Conservation (phyloP, 2,113 vertebrate genomes). For the Ciconia boyciana region DNA sequence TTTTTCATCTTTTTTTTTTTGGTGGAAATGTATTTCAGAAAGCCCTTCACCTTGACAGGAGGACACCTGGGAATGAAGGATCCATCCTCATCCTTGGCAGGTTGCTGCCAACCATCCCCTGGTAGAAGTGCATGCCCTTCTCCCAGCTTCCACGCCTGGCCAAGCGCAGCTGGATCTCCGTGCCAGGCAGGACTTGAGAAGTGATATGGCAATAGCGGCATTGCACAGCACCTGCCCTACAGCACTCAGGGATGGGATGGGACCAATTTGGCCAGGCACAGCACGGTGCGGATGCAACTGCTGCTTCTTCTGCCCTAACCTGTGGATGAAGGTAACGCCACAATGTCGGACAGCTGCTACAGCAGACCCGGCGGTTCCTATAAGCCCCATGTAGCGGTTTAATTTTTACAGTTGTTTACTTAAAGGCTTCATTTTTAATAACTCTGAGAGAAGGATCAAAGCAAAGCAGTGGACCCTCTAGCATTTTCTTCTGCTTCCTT, state of each 20-base stretch:
- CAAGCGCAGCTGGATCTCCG: not conserved
- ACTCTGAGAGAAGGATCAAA: constrained; percentile 11
- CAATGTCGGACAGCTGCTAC: not conserved
- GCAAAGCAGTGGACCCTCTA: not conserved
- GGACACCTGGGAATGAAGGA: not conserved
- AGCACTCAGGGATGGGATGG: too few species aligned
- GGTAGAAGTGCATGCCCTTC: not conserved
- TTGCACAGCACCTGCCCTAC: not conserved
- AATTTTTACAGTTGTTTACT: constrained; percentile 40
- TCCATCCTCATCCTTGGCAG: not conserved
- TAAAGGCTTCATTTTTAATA: constrained; percentile 12
- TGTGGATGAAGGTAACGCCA: not conserved
- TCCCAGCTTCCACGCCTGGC: not conserved
- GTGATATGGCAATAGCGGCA: rapidly evolving
- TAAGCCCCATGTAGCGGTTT: not conserved
- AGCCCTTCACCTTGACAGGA: not conserved
- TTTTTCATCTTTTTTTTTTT: not conserved
- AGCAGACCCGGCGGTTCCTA: not conserved
- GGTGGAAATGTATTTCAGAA: not conserved
- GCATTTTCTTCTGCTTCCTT: constrained; percentile 4
- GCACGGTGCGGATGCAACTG: not conserved
- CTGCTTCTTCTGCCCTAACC: not conserved
- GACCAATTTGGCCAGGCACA: not conserved
- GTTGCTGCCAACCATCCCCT: not conserved
- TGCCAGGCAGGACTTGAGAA: rapidly evolving